Conservation (phyloP, 2,113 vertebrate species). For the Pseudorhombus dupliciocellatus region DNA sequence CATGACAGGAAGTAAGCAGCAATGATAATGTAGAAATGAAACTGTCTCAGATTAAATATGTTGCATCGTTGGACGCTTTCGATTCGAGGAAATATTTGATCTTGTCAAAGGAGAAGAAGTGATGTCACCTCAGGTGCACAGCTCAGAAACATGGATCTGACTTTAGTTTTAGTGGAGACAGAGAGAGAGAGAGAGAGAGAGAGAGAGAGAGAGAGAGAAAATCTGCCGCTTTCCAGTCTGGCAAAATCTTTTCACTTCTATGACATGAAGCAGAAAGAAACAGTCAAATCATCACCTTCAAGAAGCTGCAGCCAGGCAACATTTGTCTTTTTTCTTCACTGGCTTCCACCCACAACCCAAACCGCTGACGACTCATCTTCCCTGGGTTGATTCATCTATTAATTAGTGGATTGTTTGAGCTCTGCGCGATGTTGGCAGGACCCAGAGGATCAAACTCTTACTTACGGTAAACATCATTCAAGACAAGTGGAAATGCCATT, state of each 20-base stretch:
- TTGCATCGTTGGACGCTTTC: constrained; percentile 50
- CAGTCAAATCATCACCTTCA: not conserved
- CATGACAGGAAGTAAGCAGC: not conserved
- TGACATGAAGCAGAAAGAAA: not conserved
- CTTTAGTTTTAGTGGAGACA: not conserved
- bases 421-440: not conserved
- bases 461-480: not conserved
- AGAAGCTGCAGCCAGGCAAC: no score
- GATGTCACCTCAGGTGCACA: constrained; percentile 12
- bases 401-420: constrained; percentile 4
- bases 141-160: no score
- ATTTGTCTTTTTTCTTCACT: not conserved
- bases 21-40: constrained; percentile 16
- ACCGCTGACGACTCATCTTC: not conserved
- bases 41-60: constrained; percentile 25
- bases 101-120: not conserved
- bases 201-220: no score
- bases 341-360: not conserved
- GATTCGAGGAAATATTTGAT: constrained; percentile 4
- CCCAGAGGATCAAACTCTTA: not conserved
- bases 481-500: not conserved
- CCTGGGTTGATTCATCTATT: not conserved
- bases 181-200: not conserved
- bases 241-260: not conserved
- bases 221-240: not conserved